Evolutionary conservation across 2,888 invertebrate genomes (phyloP), one percentile per base, ranked within the genome.

Genomic region (Rhingia campestris): DNA sequence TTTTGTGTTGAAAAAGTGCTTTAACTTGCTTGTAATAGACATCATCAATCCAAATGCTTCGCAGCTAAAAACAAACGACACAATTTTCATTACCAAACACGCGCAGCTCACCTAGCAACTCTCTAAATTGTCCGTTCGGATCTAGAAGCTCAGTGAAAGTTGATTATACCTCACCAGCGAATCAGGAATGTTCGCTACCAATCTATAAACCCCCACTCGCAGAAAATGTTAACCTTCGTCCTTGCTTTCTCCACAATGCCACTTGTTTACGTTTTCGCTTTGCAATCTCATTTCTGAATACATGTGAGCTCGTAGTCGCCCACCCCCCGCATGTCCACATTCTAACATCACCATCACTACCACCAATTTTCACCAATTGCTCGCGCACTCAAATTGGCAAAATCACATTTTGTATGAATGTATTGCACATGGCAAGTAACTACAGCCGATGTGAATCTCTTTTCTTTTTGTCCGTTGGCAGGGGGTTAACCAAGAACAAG

Each of bases 201-300:
- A 53, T 10, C 14, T 7, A 51, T 47, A 56, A 58, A 39, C n/a
- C 41, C 63, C 47, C 32, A 35, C 59, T 32, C 14, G 37, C 59
- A n/a, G 39, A 6, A 67, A 58, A 66, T 53, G 66, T 70, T 66
- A 74, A 80, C 70, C 69, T 75, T 70, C 84, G 80, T 80, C 84
- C 84, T 80, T 84, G 84, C 80, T 80, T 75, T 84, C 84, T 84
- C 74, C 41, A 74, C 84, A 84, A 84, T 84, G 84, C 74, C 84
- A 84, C 80, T 84, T 84, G 84, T 80, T 84, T 84, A 84, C 80
- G 43, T 80, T 22, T 22, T 80, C 56, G 47, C 70, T 61, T 72
- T 64, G 56, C 80, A 75, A 32, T 67, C 49, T 67, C 22, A 66
- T 66, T 67, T 73, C 49, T 67, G 56, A 67, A 72, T 53, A 53